Conservation (phyloP, 2,113 vertebrate species). For the Ptychochromis oligacanthus region DNA sequence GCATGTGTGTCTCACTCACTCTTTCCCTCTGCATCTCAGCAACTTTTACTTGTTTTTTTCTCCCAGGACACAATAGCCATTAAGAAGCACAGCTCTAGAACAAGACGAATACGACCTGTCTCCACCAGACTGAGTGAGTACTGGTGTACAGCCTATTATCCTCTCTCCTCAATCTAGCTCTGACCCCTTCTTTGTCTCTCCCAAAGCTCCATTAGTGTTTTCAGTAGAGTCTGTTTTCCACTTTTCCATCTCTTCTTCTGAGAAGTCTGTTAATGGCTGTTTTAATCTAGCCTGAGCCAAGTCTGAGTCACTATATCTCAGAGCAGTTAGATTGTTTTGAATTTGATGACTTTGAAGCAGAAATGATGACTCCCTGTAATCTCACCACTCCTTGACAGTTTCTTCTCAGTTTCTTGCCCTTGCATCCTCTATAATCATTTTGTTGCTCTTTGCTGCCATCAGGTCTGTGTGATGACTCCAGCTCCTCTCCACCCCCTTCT, state of each 20-base stretch:
- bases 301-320: slow-evolving; percentile 24
- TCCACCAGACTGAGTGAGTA: slow-evolving; percentile 89
- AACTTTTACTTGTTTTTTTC: not conserved
- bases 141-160: slow-evolving; percentile 43
- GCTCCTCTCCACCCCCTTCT: slow-evolving; percentile 81
- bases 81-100: slow-evolving; percentile 85
- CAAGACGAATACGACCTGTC: slow-evolving; percentile 86
- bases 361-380: slow-evolving; percentile 22
- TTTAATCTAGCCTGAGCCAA: slow-evolving; percentile 12
- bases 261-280: slow-evolving; percentile 43
- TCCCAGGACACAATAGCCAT: slow-evolving; percentile 89
- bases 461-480: slow-evolving; percentile 78
- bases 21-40: not conserved
- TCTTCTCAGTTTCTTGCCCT: not conserved
- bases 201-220: slow-evolving; percentile 56
- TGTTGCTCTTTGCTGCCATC: slow-evolving; percentile 23
- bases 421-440: not conserved
- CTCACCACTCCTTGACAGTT: slow-evolving; percentile 10
- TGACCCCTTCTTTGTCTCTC: slow-evolving; percentile 33
- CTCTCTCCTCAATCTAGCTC: slow-evolving; percentile 24
- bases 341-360: not conserved
- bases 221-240: not conserved
- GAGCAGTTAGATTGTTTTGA: slow-evolving; percentile 13
- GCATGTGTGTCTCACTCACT: not conserved
- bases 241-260: slow-evolving; percentile 9